Evolutionary conservation across 2,797 vertebrate genomes (phyloP).

Genomic region (Cynopterus sphinx): DNA sequence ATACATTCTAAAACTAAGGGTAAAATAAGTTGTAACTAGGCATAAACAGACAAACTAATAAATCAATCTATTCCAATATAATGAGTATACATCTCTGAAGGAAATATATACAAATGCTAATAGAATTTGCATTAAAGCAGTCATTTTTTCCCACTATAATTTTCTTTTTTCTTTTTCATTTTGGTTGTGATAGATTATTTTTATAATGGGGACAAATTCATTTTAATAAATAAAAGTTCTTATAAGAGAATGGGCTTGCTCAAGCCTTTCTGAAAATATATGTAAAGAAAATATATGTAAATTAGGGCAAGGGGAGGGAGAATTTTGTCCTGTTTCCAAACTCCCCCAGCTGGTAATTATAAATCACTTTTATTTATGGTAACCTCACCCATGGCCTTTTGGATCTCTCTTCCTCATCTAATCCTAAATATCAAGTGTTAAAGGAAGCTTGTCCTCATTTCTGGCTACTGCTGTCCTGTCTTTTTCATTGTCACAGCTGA

Average conservation of each 20-base stretch:
- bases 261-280: slow-evolving; percentile 48
- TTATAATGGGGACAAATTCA: not conserved
- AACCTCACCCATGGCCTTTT: not conserved
- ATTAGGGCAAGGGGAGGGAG: not conserved
- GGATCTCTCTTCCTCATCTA: slow-evolving; percentile 25
- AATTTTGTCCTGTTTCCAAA: slow-evolving; percentile 36
- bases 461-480: slow-evolving; percentile 58
- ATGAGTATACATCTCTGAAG: not conserved
- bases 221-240: not conserved
- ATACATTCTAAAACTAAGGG: slow-evolving; percentile 30
- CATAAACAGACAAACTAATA: not conserved
- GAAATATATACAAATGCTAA: not conserved
- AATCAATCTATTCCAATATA: not conserved
- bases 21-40: not conserved
- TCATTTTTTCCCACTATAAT: not conserved
- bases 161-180: not conserved
- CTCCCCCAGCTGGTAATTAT: not conserved
- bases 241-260: slow-evolving; percentile 7
- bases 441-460: slow-evolving; percentile 54
- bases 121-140: not conserved
- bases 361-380: not conserved
- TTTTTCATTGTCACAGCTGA: slow-evolving; percentile 51
- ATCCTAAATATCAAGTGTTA: slow-evolving; percentile 41
- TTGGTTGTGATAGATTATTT: not conserved
- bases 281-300: not conserved